Evolutionary conservation across 2,113 vertebrate species (phyloP).

Genomic region (Xiphophorus maculatus): DNA sequence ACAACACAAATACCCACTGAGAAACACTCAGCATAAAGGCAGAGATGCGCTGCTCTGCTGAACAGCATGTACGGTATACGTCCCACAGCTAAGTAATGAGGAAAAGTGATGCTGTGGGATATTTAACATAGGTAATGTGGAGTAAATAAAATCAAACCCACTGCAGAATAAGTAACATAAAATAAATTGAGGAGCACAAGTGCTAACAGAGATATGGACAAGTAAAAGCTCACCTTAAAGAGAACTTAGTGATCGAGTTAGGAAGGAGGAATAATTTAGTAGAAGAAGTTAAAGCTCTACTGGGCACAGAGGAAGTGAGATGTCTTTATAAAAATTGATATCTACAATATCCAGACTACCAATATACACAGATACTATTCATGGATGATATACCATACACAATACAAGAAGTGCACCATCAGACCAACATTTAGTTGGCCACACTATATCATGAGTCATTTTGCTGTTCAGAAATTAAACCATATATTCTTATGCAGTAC

Average conservation of each 20-base stretch:
- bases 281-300: conserved; percentile 37
- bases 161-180: conserved; percentile 5
- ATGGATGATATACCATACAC: conserved; percentile 32
- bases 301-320: conserved; percentile 27
- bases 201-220: conserved; percentile 10
- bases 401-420: conserved; percentile 15
- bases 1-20: conserved; percentile 8
- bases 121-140: conserved; percentile 10
- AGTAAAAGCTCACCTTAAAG: conserved; percentile 9
- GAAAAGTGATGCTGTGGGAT: background rate
- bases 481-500: no score
- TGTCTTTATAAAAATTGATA: conserved; percentile 65
- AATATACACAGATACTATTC: conserved; percentile 8
- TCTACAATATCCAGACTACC: background rate
- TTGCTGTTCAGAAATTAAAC: no score
- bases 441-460: no score
- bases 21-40: conserved; percentile 11
- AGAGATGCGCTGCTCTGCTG: conserved; percentile 21
- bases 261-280: conserved; percentile 15
- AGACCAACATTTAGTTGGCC: conserved; percentile 28
- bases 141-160: conserved; percentile 34
- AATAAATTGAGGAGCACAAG: conserved; percentile 16
- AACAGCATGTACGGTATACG: background rate
- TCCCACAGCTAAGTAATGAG: conserved; percentile 11
- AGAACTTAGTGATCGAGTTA: conserved; percentile 13